These are phyloP conservation scores for Clarias fuscus DNA, from an alignment of 2,797 vertebrate genomes.

Conservation along the genomic window DNA sequence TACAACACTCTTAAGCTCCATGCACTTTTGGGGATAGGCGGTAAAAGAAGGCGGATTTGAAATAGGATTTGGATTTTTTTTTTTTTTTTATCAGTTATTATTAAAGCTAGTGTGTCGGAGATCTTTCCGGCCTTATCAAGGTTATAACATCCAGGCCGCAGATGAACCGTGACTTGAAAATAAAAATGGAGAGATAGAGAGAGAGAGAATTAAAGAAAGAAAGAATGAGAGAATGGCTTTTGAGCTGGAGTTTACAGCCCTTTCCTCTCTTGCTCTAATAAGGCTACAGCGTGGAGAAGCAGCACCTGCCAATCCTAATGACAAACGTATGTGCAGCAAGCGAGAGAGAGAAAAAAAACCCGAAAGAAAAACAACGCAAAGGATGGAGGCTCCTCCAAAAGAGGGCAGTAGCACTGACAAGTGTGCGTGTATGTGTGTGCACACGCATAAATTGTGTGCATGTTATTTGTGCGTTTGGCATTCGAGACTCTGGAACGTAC, in stretches of 20 bases:
- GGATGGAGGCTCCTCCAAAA: conserved; percentile 53
- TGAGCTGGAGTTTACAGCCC: conserved; percentile 52
- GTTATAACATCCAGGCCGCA: background rate
- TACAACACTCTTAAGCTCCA: background rate
- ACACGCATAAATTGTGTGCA: conserved; percentile 8
- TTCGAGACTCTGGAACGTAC: conserved; percentile 35
- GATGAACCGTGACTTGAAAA: background rate
- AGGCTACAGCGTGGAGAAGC: conserved; percentile 67
- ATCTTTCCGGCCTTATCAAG: background rate
- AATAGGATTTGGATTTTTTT: background rate
- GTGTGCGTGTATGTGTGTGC: conserved; percentile 27
- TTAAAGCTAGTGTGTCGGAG: background rate
- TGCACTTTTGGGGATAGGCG: background rate
- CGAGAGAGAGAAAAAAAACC: conserved; percentile 35
- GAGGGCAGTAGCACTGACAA: conserved; percentile 45
- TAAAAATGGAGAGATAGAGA: background rate
- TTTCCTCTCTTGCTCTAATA: conserved; percentile 55
- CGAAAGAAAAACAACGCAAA: conserved; percentile 22
- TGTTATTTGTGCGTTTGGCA: conserved; percentile 18
- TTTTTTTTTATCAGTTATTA: background rate
- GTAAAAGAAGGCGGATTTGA: background rate
- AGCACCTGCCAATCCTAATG: conserved; percentile 78
- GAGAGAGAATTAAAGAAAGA: background rate
- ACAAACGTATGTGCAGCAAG: conserved; percentile 71
- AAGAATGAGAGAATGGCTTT: conserved; percentile 26